These are phyloP conservation scores for Drosophila melanosoma DNA, from an alignment of 2,888 invertebrate species.

Conservation along the genomic window DNA sequence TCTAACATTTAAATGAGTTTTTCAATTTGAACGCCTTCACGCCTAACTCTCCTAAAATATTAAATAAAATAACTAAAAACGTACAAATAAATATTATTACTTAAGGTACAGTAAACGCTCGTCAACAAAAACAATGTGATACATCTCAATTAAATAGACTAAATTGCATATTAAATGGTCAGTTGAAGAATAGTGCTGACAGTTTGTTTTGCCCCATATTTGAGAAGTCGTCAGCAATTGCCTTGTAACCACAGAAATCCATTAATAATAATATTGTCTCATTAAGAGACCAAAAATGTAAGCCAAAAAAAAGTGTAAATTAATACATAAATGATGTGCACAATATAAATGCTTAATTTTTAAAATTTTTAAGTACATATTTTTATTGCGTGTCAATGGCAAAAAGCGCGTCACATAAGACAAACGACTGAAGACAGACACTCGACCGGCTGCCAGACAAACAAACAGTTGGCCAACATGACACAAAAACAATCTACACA, in stretches of 20 bases:
- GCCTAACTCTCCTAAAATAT: background rate
- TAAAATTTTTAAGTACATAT: slow-evolving; percentile 65
- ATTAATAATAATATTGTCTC: slow-evolving; percentile 36
- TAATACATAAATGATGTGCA: slow-evolving; percentile 40
- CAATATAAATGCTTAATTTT: slow-evolving; percentile 57
- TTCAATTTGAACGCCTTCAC: too few species aligned
- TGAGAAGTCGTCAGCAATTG: slow-evolving; percentile 12
- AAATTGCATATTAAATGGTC: background rate
- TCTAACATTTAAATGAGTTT: background rate
- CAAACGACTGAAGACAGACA: slow-evolving; percentile 14
- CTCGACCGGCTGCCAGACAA: slow-evolving; percentile 43
- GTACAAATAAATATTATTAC: background rate
- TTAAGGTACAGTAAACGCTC: background rate
- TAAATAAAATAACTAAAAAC: background rate
- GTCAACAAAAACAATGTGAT: background rate
- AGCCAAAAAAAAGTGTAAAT: slow-evolving; percentile 20
- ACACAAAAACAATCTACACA: slow-evolving; percentile 26
- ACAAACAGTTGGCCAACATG: slow-evolving; percentile 56
- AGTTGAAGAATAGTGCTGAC: background rate
- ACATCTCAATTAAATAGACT: background rate
- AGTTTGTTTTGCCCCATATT: slow-evolving; percentile 30
- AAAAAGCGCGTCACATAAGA: slow-evolving; percentile 77
- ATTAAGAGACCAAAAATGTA: slow-evolving; percentile 3
- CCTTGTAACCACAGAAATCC: slow-evolving; percentile 26
- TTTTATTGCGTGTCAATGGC: slow-evolving; percentile 83